phyloP scores from a whole-genome alignment of 1,140 invertebrate genomes.

The Eriosoma lanigerum region DNA sequence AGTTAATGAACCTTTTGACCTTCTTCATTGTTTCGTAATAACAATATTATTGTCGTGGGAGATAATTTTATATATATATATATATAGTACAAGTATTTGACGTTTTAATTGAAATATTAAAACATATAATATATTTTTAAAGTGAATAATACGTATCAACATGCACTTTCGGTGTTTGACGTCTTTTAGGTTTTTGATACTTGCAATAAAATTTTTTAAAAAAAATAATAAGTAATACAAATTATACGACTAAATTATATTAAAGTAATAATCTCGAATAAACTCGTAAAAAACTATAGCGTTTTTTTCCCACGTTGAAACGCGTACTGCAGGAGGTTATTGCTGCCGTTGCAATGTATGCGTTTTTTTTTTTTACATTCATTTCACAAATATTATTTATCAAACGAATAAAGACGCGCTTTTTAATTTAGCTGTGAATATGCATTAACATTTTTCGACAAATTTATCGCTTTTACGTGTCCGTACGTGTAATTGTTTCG shows the following conservation, averaged over 20 bases:
- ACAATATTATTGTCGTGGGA: conserved; percentile 48
- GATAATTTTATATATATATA: neutral
- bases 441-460: too few species aligned
- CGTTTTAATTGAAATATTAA: conserved; percentile 41
- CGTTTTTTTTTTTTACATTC: too few species aligned
- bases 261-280: neutral
- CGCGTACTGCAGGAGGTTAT: neutral
- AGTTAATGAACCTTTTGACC: conserved; percentile 48
- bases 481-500: too few species aligned
- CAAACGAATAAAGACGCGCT: neutral
- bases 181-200: neutral
- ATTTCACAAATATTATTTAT: neutral
- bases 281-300: neutral
- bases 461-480: too few species aligned
- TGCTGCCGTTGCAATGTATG: too few species aligned
- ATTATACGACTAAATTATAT: neutral
- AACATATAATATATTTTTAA: neutral
- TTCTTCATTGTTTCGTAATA: conserved; percentile 48
- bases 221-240: neutral
- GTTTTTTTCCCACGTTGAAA: neutral
- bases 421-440: neutral
- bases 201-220: neutral
- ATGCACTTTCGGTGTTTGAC: too few species aligned
- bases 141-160: too few species aligned
- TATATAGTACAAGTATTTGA: conserved; percentile 30